Evolutionary conservation across 2,888 invertebrate species (phyloP).

Genomic region (Melipona beecheii): DNA sequence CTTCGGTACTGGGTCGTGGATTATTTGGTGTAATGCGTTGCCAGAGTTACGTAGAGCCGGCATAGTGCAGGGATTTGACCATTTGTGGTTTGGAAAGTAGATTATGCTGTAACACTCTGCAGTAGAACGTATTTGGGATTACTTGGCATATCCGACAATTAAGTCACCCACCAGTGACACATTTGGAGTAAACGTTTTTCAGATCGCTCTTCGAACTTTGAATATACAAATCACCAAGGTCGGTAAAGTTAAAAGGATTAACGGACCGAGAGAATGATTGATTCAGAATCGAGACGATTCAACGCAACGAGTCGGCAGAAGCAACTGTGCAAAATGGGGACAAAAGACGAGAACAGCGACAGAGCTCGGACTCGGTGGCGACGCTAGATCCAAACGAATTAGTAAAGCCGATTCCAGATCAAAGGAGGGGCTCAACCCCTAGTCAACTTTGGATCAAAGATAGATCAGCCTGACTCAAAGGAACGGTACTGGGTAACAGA

Average conservation of each 20-base stretch:
- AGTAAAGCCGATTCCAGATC: neutral
- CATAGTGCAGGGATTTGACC: neutral
- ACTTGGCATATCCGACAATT: too few species aligned
- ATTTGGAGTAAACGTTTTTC: too few species aligned
- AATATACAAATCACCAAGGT: too few species aligned
- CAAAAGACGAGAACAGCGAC: neutral
- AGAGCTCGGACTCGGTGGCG: neutral
- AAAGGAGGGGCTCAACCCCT: neutral
- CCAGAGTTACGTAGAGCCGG: neutral
- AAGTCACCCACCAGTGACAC: too few species aligned
- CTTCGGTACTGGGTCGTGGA: neutral
- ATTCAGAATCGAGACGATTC: neutral
- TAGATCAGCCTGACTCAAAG: slow-evolving; percentile 1
- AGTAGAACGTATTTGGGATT: too few species aligned
- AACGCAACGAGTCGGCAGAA: neutral
- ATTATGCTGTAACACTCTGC: neutral
- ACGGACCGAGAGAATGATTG: neutral
- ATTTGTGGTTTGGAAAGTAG: neutral
- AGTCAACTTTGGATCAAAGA: slow-evolving; percentile 9
- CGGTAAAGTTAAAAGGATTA: neutral
- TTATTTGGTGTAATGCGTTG: neutral
- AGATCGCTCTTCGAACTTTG: too few species aligned
- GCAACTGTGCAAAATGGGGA: neutral
- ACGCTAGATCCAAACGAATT: neutral
- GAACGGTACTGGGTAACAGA: neutral